These are phyloP conservation scores for Bos indicus DNA, from an alignment of 2,113 vertebrate species.

Conservation along the genomic window DNA sequence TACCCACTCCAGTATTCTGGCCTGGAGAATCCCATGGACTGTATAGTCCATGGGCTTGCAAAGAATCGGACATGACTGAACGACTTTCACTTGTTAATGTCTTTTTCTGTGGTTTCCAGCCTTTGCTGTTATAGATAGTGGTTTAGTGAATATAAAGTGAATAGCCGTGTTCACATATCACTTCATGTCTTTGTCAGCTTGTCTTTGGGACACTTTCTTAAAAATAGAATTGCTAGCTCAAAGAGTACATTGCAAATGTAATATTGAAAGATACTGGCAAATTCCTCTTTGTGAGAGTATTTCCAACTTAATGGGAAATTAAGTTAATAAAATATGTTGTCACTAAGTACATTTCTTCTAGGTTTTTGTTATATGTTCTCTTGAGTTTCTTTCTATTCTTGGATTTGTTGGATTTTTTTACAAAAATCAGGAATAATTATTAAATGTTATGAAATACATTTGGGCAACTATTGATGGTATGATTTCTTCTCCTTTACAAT, in stretches of 20 bases:
- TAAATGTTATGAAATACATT: not conserved
- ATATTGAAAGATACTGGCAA: not conserved
- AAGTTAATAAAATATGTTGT: not conserved
- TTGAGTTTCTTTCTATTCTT: not conserved
- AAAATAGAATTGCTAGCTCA: not conserved
- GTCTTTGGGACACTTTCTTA: not conserved
- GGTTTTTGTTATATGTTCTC: not conserved
- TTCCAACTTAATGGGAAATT: not conserved
- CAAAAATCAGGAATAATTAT: not conserved
- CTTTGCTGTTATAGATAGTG: not conserved
- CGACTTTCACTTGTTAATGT: not conserved
- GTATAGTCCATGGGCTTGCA: not conserved
- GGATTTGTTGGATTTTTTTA: not conserved
- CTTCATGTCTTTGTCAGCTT: not conserved
- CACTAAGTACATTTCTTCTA: not conserved
- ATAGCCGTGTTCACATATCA: not conserved
- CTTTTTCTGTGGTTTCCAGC: not conserved
- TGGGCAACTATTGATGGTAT: not conserved
- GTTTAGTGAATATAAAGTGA: not conserved
- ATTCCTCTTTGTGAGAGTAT: not conserved
- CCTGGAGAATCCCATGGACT: not conserved
- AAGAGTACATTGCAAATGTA: not conserved
- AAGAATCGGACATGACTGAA: not conserved
- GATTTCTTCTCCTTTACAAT: not conserved
- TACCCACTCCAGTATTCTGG: not conserved